Conservation (phyloP, 2,113 vertebrate species). For the Panthera leo region DNA sequence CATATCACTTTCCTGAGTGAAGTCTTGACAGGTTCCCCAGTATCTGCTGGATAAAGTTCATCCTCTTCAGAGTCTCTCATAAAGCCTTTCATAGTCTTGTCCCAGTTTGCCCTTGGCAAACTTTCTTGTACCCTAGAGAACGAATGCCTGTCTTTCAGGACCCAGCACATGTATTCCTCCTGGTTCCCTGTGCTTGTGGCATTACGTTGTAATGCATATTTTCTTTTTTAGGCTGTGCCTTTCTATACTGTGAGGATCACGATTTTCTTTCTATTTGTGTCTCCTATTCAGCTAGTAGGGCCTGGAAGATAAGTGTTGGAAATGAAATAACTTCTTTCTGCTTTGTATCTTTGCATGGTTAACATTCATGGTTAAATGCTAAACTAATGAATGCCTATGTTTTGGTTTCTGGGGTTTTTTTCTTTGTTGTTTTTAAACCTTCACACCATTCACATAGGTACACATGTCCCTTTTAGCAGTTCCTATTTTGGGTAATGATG, state of each 20-base stretch:
- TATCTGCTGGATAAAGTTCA: not conserved
- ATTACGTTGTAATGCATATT: not conserved
- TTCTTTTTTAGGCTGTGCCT: not conserved
- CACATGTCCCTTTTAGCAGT: not conserved
- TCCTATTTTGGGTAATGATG: not conserved
- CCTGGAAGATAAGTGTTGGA: not conserved
- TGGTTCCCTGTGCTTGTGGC: not conserved
- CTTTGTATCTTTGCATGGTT: not conserved
- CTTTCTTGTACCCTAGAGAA: not conserved
- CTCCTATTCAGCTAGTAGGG: not conserved
- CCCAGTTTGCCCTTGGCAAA: not conserved
- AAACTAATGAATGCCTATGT: not conserved
- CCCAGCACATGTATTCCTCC: not conserved
- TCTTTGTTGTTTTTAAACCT: not conserved
- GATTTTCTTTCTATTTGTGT: not conserved
- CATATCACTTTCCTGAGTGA: not conserved
- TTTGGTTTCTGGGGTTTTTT: not conserved
- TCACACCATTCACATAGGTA: not conserved
- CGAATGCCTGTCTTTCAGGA: not conserved
- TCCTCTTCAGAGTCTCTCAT: not conserved
- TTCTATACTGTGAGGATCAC: not conserved
- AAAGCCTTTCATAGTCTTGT: not conserved
- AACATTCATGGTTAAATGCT: not conserved
- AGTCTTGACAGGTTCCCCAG: not conserved
- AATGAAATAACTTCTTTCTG: not conserved